Evolutionary conservation across 2,113 vertebrate species (phyloP), one percentile per base, ranked within the genome.

Genomic region (Neotoma lepida): DNA sequence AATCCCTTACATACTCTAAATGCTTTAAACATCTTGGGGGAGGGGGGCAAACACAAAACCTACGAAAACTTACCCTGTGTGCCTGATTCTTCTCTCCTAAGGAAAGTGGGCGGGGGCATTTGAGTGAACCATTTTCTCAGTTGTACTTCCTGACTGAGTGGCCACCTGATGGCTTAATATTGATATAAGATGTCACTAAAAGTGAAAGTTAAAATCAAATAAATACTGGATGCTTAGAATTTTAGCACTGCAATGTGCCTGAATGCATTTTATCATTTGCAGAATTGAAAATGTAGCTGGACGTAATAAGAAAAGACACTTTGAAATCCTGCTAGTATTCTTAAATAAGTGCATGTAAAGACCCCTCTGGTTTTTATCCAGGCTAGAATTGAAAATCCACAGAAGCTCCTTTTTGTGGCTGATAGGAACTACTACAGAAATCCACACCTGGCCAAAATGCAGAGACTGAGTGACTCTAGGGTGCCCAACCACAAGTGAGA

Each of bases 161-260:
- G 13, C 68, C 56, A n/a, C 46, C 81, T 54, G 17, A 58, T 89
- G 33, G 22, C 20, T 96, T 91, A 74, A 49, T 71, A 17, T 74
- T 96, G 93, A 51, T 90, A 86, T 80, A 85, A 63, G 7, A 89
- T 6, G 6, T 82, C 17, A 71, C 33, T 91, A 86, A 82, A 73
- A 92, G 33, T 93, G 68, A 90, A 89, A 35, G 35, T 74, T 44
- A 61, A 91, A 88, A 80, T 74, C 61, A 54, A 96, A 88, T 63
- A 51, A 90, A 92, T 96, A 64, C 63, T 51, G 26, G 81, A 94
- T 39, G 88, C 44, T 70, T 63, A 44, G 35, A 82, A 82, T 90
- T 94, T 97, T 91, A 86, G n/a, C 76, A n/a, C 35, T 90, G 13
- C 15, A 92, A 74, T 90, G 76, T 22, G 30, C 18, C 41, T 95